phyloP scores from a whole-genome alignment of 2,113 vertebrate genomes.

The Periophthalmus modestus region DNA sequence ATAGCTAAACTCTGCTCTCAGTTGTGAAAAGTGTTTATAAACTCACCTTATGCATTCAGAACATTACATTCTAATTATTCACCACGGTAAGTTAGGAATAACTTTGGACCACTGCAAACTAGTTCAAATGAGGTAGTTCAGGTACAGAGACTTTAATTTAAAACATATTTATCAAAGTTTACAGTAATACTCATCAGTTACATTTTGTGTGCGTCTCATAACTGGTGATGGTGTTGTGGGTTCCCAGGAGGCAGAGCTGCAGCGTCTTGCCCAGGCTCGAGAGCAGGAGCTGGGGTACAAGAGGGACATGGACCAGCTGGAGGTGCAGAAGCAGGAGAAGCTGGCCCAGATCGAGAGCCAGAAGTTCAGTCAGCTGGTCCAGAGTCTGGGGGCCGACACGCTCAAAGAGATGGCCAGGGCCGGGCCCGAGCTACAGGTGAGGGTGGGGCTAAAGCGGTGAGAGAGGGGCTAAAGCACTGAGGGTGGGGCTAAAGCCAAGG shows the following conservation, averaged over 20 bases:
- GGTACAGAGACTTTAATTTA: too few relatives aligned
- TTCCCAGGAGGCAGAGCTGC: constrained; percentile 82
- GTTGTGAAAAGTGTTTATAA: background rate
- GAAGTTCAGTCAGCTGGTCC: constrained; percentile 78
- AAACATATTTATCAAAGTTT: too few relatives aligned
- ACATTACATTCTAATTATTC: too few relatives aligned
- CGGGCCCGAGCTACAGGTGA: constrained; percentile 87
- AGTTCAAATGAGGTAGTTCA: too few relatives aligned
- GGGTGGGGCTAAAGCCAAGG: constrained; percentile 19
- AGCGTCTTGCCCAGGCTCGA: constrained; percentile 77
- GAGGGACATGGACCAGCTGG: constrained; percentile 77
- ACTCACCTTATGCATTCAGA: too few relatives aligned
- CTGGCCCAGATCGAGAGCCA: constrained; percentile 77
- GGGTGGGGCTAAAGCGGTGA: constrained; percentile 3
- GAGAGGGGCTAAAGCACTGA: constrained; percentile 77
- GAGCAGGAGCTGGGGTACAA: constrained; percentile 81
- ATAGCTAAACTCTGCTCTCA: too few relatives aligned
- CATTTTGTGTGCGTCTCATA: too few relatives aligned
- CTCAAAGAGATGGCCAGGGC: constrained; percentile 84
- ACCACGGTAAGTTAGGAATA: too few relatives aligned
- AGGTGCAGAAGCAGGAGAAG: constrained; percentile 79
- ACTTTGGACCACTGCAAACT: too few relatives aligned
- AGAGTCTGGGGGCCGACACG: constrained; percentile 78
- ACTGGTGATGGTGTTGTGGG: background rate
- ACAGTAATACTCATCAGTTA: too few relatives aligned